These are phyloP conservation scores for Phaedon cochleariae DNA, from an alignment of 2,888 invertebrate genomes.

Conservation along the genomic window DNA sequence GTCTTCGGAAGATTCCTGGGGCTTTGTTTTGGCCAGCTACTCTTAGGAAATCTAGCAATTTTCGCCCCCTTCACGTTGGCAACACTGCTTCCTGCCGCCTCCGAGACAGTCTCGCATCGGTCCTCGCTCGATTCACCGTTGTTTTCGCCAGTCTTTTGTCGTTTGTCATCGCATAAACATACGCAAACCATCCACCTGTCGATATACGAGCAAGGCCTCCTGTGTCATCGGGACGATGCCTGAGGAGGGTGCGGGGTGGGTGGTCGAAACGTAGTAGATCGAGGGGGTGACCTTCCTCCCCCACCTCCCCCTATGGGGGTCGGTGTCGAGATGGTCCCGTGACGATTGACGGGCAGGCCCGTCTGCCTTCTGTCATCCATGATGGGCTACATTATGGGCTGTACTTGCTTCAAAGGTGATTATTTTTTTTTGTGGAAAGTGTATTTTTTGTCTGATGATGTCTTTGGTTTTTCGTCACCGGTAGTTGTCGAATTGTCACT, in stretches of 20 bases:
- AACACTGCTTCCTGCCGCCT: too few species aligned
- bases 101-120: too few species aligned
- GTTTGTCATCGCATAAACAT: slow-evolving; percentile 20
- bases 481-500: too few species aligned
- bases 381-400: slow-evolving; percentile 96
- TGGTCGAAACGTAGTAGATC: slow-evolving; percentile 21
- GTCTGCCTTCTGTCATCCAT: slow-evolving; percentile 69
- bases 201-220: slow-evolving; percentile 11
- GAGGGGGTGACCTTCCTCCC: slow-evolving; percentile 30
- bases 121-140: too few species aligned
- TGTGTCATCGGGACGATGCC: not conserved
- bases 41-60: too few species aligned
- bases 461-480: too few species aligned
- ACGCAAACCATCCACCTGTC: slow-evolving; percentile 24
- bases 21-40: too few species aligned
- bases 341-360: slow-evolving; percentile 52
- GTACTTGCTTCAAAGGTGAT: slow-evolving; percentile 89
- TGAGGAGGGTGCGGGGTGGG: slow-evolving; percentile 12
- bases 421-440: slow-evolving; percentile 9
- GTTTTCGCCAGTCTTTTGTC: too few species aligned
- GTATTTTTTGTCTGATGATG: not conserved
- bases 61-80: too few species aligned
- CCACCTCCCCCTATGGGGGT: slow-evolving; percentile 33
- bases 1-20: too few species aligned
- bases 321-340: slow-evolving; percentile 30